Base-by-base conservation (phyloP, 2,113 vertebrate genomes). In the Passer domesticus region DNA sequence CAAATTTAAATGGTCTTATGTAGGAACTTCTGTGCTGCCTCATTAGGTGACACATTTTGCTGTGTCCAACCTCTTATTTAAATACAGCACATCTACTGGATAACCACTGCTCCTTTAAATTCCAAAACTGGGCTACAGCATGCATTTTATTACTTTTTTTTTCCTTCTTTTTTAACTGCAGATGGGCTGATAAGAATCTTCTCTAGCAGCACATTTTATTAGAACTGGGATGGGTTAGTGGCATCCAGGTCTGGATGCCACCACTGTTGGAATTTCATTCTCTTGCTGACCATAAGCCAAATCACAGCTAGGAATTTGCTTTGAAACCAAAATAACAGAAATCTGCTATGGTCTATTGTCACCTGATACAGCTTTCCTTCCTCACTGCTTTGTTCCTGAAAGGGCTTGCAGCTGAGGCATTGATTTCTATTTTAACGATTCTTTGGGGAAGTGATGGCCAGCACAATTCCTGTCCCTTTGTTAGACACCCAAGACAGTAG, bases 1-100 rank as follows among this genome's bases (percentile, higher is more conserved):
- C 92, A 97, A 97, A 97, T 95, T 97, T 97, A 96, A 97, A 97
- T 96, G 85, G 86, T 97, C 95, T 96, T 97, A 87, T 90, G 86
- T 83, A 96, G 95, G 84, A 97, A 96, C 96, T 96, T 97, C 93
- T 95, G 96, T 81, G 78, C 95, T 97, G 97, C 91, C 96, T 97
- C 97, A 98, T 98, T 97, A 98, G 87, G 94, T 96, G 94, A 89
- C 47, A 85, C 73, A 88, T 92, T 96, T 95, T 94, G 81, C 81
- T 90, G 47, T 77, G 67, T 87, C 79, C 79, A 84, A 43, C 47
- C 73, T 77, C 81, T 83, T 86, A 72, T 91, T 95, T 94, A 95
- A 96, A 77, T 89, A 75, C 62, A 90, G 27, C 39, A 55, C 58
- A 74, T 60, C 86, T 94, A 79, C 78, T 80, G 64, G 85, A 91